Base-by-base conservation (phyloP, 1,140 invertebrate genomes). In the Pantala flavescens region DNA sequence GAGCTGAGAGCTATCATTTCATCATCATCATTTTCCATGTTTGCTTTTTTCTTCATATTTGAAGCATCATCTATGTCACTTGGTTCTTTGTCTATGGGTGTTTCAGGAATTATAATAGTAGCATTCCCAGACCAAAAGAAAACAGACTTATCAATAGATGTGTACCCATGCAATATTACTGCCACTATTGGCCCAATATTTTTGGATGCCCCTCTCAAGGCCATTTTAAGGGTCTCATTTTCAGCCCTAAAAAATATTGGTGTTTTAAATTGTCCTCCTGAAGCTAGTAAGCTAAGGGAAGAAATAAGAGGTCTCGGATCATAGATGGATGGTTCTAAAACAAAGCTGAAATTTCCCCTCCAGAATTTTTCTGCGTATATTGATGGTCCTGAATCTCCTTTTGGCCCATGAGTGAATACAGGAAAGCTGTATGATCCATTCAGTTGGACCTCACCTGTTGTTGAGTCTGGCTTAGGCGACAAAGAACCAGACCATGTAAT, bases 81-180 rank as follows among this genome's bases (percentile, higher is more conserved):
- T 5, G 63, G n/a, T 7, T 70, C 2, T 70, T 70, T 21, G 7
- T 70, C 7, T 70, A 11, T 70, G n/a, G 63, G n/a, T 70, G 11
- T 21, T 3, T 72, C 23, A 19, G 71, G 71, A 23, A 72, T 19
- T 5, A 72, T 19, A 3, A 72, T 24, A 5, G 71, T 23, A 19
- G 28, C 71, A 72, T 72, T 72, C 1, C 71, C 71, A 72, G 12
- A 19, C 71, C 71, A 72, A 19, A 23, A 24, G 71, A 72, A 72
- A 19, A 24, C 16, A 24, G 71, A 24, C 10, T 72, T 24, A 42
- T 72, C 71, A 24, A 72, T 72, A 19, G 23, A 24, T 16, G 23
- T 24, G 23, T 72, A 19, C 14, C 71, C 71, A 24, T 72, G 71
- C 19, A 72, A 23, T 7, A 72, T 72, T 14, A 72, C 36, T 5